A percentile compares a stretch with the other conserved stretches of the same genome.
Evolutionary conservation across 2,113 vertebrate species (phyloP).

Genomic region (Megaceryle maxima): DNA sequence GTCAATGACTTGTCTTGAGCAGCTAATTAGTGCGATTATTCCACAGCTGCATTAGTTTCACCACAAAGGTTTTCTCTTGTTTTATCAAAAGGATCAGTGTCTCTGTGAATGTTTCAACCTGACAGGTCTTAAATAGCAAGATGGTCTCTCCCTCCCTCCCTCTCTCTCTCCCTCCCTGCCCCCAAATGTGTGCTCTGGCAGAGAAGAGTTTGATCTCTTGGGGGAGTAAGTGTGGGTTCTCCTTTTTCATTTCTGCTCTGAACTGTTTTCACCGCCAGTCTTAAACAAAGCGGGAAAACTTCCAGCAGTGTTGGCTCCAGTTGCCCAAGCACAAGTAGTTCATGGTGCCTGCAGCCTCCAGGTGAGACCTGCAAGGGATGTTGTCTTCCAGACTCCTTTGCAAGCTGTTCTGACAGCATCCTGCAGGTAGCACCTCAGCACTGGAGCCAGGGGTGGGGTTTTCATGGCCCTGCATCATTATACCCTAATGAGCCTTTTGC

Average conservation of each 20-base stretch:
- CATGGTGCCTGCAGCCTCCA: rapidly evolving
- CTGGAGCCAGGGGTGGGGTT: not conserved
- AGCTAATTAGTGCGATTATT: slow-evolving; percentile 99
- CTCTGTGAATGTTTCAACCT: slow-evolving; percentile 81
- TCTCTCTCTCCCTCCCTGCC: slow-evolving; percentile 37
- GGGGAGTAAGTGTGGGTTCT: not conserved
- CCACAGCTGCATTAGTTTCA: slow-evolving; percentile 87
- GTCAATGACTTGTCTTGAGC: slow-evolving; percentile 81
- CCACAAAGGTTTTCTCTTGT: slow-evolving; percentile 84
- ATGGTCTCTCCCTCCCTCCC: slow-evolving; percentile 41
- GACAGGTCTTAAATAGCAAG: slow-evolving; percentile 87
- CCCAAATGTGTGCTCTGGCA: slow-evolving; percentile 25
- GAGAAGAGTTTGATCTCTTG: slow-evolving; percentile 36
- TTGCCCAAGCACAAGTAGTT: not conserved
- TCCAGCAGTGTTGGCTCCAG: not conserved
- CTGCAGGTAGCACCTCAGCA: not conserved
- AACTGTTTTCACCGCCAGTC: not conserved
- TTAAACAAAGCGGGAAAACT: not conserved
- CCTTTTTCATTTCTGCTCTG: not conserved
- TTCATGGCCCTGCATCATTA: rapidly evolving
- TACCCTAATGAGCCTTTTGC: no score
- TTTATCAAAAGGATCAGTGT: slow-evolving; percentile 93
- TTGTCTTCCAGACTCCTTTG: not conserved
- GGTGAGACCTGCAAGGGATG: not conserved
- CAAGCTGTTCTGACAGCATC: not conserved